These are phyloP conservation scores for Actenoides lindsayi DNA, from an alignment of 2,113 vertebrate genomes.

Conservation along the genomic window DNA sequence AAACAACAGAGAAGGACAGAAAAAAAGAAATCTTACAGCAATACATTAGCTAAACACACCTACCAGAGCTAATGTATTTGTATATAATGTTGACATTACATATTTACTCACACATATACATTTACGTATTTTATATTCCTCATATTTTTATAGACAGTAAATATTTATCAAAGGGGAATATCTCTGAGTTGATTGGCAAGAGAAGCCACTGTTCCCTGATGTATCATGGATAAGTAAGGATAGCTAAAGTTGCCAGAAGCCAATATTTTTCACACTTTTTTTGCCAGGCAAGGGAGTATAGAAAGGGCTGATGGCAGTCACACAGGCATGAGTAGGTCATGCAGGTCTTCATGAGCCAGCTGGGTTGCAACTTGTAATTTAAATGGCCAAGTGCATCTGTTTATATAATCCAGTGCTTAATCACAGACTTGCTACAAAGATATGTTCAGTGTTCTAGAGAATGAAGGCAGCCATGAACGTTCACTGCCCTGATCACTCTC, in stretches of 20 bases:
- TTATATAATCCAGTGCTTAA: slow-evolving; percentile 4
- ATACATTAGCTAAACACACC: slow-evolving; percentile 44
- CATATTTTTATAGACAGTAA: slow-evolving; percentile 6
- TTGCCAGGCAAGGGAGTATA: background rate
- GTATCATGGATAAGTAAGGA: background rate
- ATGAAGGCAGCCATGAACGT: background rate
- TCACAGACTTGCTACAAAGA: background rate
- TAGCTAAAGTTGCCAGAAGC: background rate
- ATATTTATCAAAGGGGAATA: slow-evolving; percentile 46
- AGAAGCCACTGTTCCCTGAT: background rate
- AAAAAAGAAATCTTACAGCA: slow-evolving; percentile 28
- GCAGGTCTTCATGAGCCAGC: slow-evolving; percentile 25
- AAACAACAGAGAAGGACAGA: slow-evolving; percentile 35
- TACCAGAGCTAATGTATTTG: slow-evolving; percentile 34
- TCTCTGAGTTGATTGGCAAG: slow-evolving; percentile 12
- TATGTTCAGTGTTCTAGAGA: background rate
- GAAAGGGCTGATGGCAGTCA: background rate
- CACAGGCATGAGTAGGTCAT: background rate
- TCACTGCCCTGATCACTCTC: background rate
- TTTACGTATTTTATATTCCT: slow-evolving; percentile 31
- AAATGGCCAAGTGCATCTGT: background rate
- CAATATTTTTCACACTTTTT: background rate
- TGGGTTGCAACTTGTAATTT: slow-evolving; percentile 15
- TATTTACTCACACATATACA: slow-evolving; percentile 40
- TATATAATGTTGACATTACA: slow-evolving; percentile 29